Conservation (phyloP, 1,140 invertebrate genomes). For the Odontomachus brunneus region DNA sequence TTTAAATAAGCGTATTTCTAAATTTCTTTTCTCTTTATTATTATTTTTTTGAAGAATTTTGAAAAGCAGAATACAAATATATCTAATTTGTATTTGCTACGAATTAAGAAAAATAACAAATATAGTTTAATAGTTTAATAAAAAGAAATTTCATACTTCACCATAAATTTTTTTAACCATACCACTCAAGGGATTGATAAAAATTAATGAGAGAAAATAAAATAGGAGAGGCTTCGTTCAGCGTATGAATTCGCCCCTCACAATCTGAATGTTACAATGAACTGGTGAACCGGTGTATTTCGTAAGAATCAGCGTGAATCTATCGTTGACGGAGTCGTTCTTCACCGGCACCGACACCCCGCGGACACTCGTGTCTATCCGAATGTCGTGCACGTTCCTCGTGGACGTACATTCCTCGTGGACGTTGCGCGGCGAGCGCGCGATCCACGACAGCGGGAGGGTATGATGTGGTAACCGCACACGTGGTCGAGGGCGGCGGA, state of each 20-base stretch:
- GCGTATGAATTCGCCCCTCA: not conserved
- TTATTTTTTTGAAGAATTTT: too few relatives aligned
- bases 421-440: not conserved
- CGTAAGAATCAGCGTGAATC: constrained; percentile 18
- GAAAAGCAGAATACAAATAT: too few relatives aligned
- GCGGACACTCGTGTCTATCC: constrained; percentile 51
- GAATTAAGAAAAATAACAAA: too few relatives aligned
- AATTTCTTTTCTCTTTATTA: too few relatives aligned
- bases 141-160: too few relatives aligned
- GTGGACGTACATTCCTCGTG: constrained; percentile 11
- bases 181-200: too few relatives aligned
- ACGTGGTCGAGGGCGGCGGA: constrained; percentile 15
- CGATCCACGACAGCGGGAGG: not conserved
- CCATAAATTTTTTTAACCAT: too few relatives aligned
- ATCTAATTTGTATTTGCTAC: too few relatives aligned
- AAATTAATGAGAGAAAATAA: too few relatives aligned
- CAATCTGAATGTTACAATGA: not conserved
- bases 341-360: constrained; percentile 48
- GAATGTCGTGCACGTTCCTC: constrained; percentile 22
- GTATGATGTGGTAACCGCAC: constrained; percentile 75
- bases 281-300: constrained; percentile 5
- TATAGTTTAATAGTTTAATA: too few relatives aligned
- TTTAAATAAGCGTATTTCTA: too few relatives aligned
- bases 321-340: not conserved
- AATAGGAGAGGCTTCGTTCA: not conserved